These are phyloP conservation scores for Andrena trimmerana DNA, from an alignment of 2,888 invertebrate species.

Conservation along the genomic window DNA sequence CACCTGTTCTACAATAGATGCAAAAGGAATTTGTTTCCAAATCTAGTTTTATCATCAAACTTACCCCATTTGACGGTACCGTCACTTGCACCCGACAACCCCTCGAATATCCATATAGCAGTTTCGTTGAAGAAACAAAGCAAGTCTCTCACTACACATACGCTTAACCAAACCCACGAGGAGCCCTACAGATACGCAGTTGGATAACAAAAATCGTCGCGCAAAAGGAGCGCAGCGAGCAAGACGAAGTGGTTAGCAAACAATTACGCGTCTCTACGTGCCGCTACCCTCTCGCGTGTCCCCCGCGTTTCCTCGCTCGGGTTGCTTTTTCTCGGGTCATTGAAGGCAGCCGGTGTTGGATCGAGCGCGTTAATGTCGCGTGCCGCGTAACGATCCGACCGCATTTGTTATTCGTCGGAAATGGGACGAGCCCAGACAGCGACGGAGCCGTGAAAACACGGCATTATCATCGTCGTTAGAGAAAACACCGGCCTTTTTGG, in stretches of 20 bases:
- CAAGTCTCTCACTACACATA: too few relatives aligned
- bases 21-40: too few relatives aligned
- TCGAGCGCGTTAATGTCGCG: conserved; percentile 68
- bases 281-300: not conserved
- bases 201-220: not conserved
- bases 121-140: too few relatives aligned
- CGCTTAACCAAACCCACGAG: too few relatives aligned
- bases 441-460: conserved; percentile 56
- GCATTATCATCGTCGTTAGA: conserved; percentile 71
- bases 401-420: conserved; percentile 66
- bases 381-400: conserved; percentile 62
- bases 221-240: not conserved
- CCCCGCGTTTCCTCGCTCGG: not conserved
- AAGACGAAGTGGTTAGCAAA: conserved; percentile 20
- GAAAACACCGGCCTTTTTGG: conserved; percentile 60
- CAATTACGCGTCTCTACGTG: conserved; percentile 19
- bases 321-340: conserved; percentile 53
- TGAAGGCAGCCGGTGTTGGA: conserved; percentile 64
- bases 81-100: too few relatives aligned
- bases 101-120: too few relatives aligned
- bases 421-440: conserved; percentile 56
- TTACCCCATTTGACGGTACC: too few relatives aligned
- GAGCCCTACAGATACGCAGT: not conserved
- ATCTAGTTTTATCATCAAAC: too few relatives aligned
- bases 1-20: too few relatives aligned